These are phyloP conservation scores for Microplitis manilae DNA, from an alignment of 2,888 invertebrate species.

Conservation along the genomic window DNA sequence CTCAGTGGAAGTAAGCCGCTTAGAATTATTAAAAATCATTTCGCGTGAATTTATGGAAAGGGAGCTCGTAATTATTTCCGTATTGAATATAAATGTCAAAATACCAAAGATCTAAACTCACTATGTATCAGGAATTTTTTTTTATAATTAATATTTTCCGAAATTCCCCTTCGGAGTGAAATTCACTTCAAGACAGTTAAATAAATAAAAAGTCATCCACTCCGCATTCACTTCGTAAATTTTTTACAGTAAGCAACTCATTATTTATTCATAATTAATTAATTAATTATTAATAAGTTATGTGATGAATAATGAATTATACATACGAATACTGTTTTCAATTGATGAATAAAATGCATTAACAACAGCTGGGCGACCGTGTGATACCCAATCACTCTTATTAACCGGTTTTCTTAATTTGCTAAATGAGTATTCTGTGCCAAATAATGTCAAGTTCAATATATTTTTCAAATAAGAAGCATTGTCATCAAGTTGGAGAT, in stretches of 20 bases:
- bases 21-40: too few species aligned
- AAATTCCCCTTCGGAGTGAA: too few species aligned
- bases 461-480: constrained; percentile 72
- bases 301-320: constrained; percentile 16
- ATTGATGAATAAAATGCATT: constrained; percentile 75
- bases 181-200: too few species aligned
- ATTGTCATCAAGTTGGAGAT: constrained; percentile 70
- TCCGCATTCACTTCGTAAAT: too few species aligned
- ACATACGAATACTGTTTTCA: constrained; percentile 76
- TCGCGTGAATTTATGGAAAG: too few species aligned
- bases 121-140: too few species aligned
- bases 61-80: too few species aligned
- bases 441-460: constrained; percentile 73
- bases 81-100: too few species aligned
- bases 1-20: too few species aligned
- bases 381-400: constrained; percentile 74
- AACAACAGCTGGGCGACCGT: constrained; percentile 73
- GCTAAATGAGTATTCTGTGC: constrained; percentile 72
- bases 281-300: constrained; percentile 27
- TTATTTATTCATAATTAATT: constrained; percentile 74
- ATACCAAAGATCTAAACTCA: too few species aligned
- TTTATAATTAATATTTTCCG: too few species aligned
- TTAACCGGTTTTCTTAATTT: constrained; percentile 73
- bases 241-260: constrained; percentile 61
- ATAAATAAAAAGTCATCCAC: too few species aligned